Base-by-base conservation (phyloP, 2,113 vertebrate genomes). In the Catharus minimus region DNA sequence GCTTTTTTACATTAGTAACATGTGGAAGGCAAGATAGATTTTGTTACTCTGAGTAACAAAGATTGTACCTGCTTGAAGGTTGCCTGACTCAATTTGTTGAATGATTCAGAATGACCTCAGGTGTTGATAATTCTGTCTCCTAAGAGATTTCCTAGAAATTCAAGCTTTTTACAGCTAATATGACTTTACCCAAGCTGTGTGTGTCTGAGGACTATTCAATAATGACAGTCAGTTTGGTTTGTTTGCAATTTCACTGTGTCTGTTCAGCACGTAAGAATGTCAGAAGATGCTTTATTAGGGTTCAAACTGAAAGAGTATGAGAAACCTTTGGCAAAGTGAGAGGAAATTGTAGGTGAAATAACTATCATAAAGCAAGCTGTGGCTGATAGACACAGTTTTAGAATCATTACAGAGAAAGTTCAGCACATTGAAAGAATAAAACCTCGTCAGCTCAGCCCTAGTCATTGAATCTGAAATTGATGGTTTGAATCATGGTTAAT, bases 401-500 rank as follows among this genome's bases (percentile, higher is more conserved):
- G 62, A 82, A 68, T 79, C 0, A 2, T 89, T 94, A 65, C 49
- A 82, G 38, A 56, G 28, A 46, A 94, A 91, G 78, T 79, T 93
- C 69, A 87, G 82, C 74, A 65, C 75, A 80, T 6, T 36, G 26
- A 88, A 83, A 55, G 71, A 88, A 50, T 82, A 95, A 95, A 89
- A 75, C 22, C 15, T 66, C 75, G 33, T 36, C 81, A 89, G 38
- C 41, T 92, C 46, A 84, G 43, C 32, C 65, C 38, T 38, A 89
- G 71, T 93, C 77, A 61, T 17, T 85, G 89, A 89, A 21, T 82
- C 66, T 87, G 74, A 93, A 92, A 94, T 58, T 32, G 62, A 92
- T 87, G 62, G 55, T 68, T 93, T 60, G 58, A 75, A 69, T 82
- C 58, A 73, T 85, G 62, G 69, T 57, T 96, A 93, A 96, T 87